Conservation (phyloP, 2,113 vertebrate genomes). For the Danionella cerebrum region DNA sequence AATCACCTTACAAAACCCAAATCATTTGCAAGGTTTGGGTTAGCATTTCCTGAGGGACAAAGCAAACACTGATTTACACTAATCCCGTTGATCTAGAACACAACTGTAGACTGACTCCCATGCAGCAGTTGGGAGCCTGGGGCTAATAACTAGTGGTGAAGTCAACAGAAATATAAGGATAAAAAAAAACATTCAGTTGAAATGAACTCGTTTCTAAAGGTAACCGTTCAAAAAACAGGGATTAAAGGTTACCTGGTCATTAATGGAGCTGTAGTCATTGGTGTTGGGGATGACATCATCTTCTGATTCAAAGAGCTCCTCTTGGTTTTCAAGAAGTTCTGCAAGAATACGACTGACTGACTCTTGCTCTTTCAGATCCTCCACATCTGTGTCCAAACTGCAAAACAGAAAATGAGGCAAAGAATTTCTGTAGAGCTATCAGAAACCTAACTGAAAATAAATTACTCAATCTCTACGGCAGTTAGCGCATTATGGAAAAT, state of each 20-base stretch:
- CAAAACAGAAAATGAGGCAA: neutral
- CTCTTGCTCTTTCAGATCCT: conserved; percentile 91
- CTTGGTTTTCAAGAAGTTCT: conserved; percentile 92
- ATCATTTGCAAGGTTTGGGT: neutral
- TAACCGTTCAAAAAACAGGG: too few species aligned
- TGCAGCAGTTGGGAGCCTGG: neutral
- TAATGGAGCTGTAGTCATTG: conserved; percentile 95
- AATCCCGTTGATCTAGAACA: neutral
- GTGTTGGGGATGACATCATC: conserved; percentile 91
- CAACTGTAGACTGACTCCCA: neutral
- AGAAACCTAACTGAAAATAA: too few species aligned
- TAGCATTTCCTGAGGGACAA: neutral
- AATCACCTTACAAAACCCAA: conserved; percentile 13
- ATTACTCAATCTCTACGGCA: too few species aligned
- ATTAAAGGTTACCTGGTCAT: conserved; percentile 75
- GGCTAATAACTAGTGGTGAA: neutral
- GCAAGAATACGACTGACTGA: conserved; percentile 87
- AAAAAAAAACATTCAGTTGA: too few species aligned
- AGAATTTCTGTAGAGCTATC: too few species aligned
- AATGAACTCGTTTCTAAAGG: too few species aligned
- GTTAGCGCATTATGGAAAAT: too few species aligned
- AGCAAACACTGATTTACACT: neutral
- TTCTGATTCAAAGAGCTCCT: conserved; percentile 88
- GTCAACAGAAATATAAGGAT: too few species aligned
- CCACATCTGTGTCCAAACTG: conserved; percentile 82